A percentile compares a stretch with the other conserved stretches of the same genome.
Evolutionary conservation across 1,140 invertebrate species (phyloP).

Genomic region (Platyura marginata): DNA sequence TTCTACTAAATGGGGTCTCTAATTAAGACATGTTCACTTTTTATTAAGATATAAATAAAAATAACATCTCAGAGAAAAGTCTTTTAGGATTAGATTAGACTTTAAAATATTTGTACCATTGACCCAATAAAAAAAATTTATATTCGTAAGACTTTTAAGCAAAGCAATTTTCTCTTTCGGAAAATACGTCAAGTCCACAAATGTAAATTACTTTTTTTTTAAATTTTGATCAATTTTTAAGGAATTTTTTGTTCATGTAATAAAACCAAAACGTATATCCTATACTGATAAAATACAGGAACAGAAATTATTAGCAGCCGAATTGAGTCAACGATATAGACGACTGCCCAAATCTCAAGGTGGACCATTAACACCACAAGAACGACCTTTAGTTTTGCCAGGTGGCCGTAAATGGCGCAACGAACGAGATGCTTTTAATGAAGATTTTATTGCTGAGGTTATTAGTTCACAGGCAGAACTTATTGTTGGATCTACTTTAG

Average conservation of each 20-base stretch:
- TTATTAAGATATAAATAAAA: too few species aligned
- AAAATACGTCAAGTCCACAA: not conserved
- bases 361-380: conserved; percentile 30
- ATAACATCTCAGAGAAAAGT: too few species aligned
- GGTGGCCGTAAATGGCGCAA: conserved; percentile 53
- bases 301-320: not conserved
- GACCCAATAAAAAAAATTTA: too few species aligned
- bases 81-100: too few species aligned
- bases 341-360: conserved; percentile 15
- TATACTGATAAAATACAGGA: too few species aligned
- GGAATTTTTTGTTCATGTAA: too few species aligned
- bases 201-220: not conserved
- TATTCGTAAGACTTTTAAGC: too few species aligned
- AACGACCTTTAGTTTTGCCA: conserved; percentile 38
- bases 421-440: conserved; percentile 58
- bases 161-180: too few species aligned
- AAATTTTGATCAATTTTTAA: not conserved
- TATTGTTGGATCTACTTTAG: conserved; percentile 50
- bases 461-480: conserved; percentile 55
- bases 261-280: too few species aligned
- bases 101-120: too few species aligned
- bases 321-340: not conserved
- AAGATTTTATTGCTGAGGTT: conserved; percentile 56
- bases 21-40: too few species aligned
- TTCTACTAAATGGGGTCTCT: too few species aligned